Evolutionary conservation across 1,140 invertebrate species (phyloP).

Genomic region (Orchesella cincta): DNA sequence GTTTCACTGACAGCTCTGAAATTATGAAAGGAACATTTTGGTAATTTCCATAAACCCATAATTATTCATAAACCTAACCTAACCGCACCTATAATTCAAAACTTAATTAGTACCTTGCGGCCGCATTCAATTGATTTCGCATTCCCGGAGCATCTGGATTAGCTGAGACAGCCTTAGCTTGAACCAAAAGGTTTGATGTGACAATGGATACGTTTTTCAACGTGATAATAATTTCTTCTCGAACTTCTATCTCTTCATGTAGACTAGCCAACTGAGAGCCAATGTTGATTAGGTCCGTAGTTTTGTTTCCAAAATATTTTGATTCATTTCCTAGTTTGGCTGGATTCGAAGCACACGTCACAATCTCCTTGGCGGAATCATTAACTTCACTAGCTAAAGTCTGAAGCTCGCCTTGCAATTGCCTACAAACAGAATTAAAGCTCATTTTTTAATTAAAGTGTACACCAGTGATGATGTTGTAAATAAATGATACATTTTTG

Average conservation of each 20-base stretch:
- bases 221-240: constrained; percentile 77
- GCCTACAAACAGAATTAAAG: constrained; percentile 56
- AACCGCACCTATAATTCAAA: not conserved
- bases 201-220: constrained; percentile 84
- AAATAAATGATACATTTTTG: not conserved
- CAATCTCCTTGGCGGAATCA: constrained; percentile 63
- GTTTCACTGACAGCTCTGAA: constrained; percentile 86
- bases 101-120: constrained; percentile 68
- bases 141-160: constrained; percentile 87
- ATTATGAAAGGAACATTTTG: no score
- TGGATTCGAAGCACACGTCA: constrained; percentile 58
- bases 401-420: constrained; percentile 82
- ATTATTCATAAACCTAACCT: constrained; percentile 16
- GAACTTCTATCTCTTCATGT: constrained; percentile 66
- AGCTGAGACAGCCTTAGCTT: constrained; percentile 83
- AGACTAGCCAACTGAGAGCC: constrained; percentile 39
- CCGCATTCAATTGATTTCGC: constrained; percentile 82
- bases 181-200: constrained; percentile 81
- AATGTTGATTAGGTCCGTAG: constrained; percentile 42
- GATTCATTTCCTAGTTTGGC: constrained; percentile 72
- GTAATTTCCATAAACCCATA: no score
- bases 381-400: constrained; percentile 80
- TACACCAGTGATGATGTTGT: not conserved
- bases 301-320: constrained; percentile 68
- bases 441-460: not conserved